Base-by-base conservation (phyloP, 2,888 invertebrate genomes). In the Diadegma fenestrale region DNA sequence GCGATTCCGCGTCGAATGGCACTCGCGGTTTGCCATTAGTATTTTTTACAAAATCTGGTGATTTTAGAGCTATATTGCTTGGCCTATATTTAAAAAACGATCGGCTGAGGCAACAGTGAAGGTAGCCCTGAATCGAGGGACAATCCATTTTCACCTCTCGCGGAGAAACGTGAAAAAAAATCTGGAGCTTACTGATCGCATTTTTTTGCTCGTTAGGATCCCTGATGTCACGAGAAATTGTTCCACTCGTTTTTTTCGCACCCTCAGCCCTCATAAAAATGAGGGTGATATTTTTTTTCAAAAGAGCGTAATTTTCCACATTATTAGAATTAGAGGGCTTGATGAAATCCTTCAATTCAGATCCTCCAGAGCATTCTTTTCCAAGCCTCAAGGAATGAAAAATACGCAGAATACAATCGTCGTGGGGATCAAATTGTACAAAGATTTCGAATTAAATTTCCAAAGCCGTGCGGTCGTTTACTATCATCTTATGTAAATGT, bases 381-480 rank as follows among this genome's bases (percentile, higher is more conserved):
- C 37, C 26, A n/a, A 30, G 63, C 22, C 63, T 54, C 58, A 41
- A 63, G 41, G 48, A 12, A 51, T 66, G 68, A 78, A 72, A 76
- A 78, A 69, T 68, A 73, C 58, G 68, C 51, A 69, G n/a, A 22
- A 33, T 54, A 12, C 48, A 30, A 76, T 61, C 33, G 17, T 7
- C 63, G 22, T 5, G 30, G 30, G 45, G 71, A 80, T 79, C 43
- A 84, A 84, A 80, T 80, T 80, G 80, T 54, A 84, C 80, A 54
- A 75, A 80, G 80, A 84, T 84, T 76, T 71, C 58, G 66, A 64
- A 22, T 17, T 33, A 80, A 68, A 80, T 84, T 80, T 80, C 37
- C n/a, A 51, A 37, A 64, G 41, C 54, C 71, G 33, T n/a, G n/a
- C 63, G 63, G 68, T 78, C 73, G 61, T 17, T 43, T 30, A 26